phyloP scores from a whole-genome alignment of 2,113 vertebrate species.

The Leptosomus discolor region DNA sequence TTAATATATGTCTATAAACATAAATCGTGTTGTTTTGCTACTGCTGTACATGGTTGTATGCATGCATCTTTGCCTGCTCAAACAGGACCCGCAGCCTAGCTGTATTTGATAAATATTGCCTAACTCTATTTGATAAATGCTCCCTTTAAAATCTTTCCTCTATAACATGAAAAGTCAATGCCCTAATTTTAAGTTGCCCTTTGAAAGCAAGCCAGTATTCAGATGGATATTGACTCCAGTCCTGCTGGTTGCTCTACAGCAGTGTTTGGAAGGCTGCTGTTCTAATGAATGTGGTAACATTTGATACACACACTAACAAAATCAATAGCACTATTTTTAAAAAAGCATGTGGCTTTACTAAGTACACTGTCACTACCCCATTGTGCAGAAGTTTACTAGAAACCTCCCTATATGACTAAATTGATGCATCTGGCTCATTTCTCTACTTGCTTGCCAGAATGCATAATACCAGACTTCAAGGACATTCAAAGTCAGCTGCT shows the following conservation, averaged over 20 bases:
- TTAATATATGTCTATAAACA: background rate
- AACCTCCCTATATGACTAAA: conserved; percentile 19
- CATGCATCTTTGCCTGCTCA: background rate
- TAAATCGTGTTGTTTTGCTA: background rate
- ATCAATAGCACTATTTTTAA: conserved; percentile 59
- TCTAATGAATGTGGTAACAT: conserved; percentile 57
- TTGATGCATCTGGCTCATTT: conserved; percentile 27
- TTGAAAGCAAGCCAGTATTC: conserved; percentile 41
- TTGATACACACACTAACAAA: conserved; percentile 51
- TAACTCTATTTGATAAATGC: conserved; percentile 40
- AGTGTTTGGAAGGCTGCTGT: conserved; percentile 44
- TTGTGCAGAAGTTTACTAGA: conserved; percentile 42
- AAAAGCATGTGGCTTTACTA: conserved; percentile 40
- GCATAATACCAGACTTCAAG: conserved; percentile 15
- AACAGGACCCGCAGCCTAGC: background rate
- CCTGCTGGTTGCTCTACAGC: conserved; percentile 53
- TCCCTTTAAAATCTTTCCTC: conserved; percentile 41
- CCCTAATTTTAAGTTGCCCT: conserved; percentile 48
- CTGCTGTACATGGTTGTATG: background rate
- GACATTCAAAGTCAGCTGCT: conserved; percentile 27
- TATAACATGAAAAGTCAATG: conserved; percentile 47
- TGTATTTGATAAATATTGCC: conserved; percentile 5
- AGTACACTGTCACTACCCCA: background rate
- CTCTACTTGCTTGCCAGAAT: conserved; percentile 6
- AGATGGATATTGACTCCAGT: conserved; percentile 1